A percentile compares a stretch with the other conserved stretches of the same genome.
Evolutionary conservation across 2,113 vertebrate species (phyloP).

Genomic region (Bettongia penicillata): DNA sequence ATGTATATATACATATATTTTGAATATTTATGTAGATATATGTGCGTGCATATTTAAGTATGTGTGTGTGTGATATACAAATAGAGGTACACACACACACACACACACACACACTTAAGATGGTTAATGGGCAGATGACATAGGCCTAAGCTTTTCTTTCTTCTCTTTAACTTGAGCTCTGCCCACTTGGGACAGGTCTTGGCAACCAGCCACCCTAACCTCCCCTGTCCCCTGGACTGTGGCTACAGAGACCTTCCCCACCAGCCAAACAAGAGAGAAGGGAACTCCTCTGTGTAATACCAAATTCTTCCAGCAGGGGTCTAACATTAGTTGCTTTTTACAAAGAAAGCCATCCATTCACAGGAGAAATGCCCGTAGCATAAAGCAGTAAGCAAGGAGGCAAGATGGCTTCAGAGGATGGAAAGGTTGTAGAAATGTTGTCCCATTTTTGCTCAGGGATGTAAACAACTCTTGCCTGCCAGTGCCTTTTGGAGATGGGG

Average conservation of each 20-base stretch:
- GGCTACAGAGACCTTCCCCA: neutral
- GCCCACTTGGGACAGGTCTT: neutral
- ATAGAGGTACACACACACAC: neutral
- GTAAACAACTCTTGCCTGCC: slow-evolving; percentile 23
- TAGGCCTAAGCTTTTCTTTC: neutral
- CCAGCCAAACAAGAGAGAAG: neutral
- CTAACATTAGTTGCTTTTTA: slow-evolving; percentile 75
- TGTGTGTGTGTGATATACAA: too few relatives aligned
- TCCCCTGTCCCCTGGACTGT: neutral
- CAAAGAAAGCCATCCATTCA: neutral
- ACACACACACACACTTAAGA: neutral
- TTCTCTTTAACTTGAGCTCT: neutral
- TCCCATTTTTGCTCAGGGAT: slow-evolving; percentile 26
- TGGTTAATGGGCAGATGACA: neutral
- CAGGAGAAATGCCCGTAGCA: fast-evolving
- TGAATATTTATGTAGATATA: too few relatives aligned
- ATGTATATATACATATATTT: neutral
- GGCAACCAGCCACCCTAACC: neutral
- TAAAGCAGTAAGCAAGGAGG: neutral
- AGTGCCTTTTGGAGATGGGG: neutral
- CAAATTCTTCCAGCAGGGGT: slow-evolving; percentile 73
- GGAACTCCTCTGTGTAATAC: slow-evolving; percentile 50
- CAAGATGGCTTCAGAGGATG: neutral
- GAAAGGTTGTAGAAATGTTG: slow-evolving; percentile 38
- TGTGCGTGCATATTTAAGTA: neutral